Evolutionary conservation across 2,888 invertebrate genomes (phyloP), one percentile per base, ranked within the genome.

Genomic region (Drosophila merina): DNA sequence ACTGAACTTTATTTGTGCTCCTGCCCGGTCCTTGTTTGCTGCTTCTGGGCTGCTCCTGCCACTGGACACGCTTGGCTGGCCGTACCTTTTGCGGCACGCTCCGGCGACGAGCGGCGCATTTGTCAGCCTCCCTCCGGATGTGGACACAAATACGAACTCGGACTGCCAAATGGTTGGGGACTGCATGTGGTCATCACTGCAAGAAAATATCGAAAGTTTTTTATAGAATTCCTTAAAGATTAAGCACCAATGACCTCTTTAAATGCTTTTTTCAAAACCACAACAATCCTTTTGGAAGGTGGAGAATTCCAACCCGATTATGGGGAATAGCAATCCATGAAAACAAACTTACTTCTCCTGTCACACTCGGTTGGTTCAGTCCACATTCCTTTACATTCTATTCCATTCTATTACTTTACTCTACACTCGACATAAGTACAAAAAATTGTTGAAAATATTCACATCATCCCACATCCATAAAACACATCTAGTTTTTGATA

Each of bases 1-100:
- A 89, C 85, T 90, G 89, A 84, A 89, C 79, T 88, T 77, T 87
- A 89, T 89, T 90, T 90, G 89, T 76, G 42, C 57, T 66, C 33
- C 60, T 31, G 42, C 40, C 44, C 5, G 14, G 8, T 42, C 20
- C 40, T 70, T 48, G 49, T 72, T 72, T 72, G 55, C 47, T 38
- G 55, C 40, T 38, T 31, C 47, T 64, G 42, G 38, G 12, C 40
- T 8, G 7, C 40, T 25, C 25, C 25, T 25, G 30, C 36, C 36
- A 36, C 36, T 28, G 36, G 40, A 55, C 40, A 56, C 66, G 67
- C 67, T 73, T 48, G 57, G 49, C 25, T 64, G 73, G 49, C 28
- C 45, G 40, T 36, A 48, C 72, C 72, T 70, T 70, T 60, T 52
- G 71, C 60, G 67, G 75, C 86, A 79, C 63, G 79, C 79, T 85